Evolutionary conservation across 2,797 vertebrate genomes (phyloP).

Genomic region (Urocyon cinereoargenteus): DNA sequence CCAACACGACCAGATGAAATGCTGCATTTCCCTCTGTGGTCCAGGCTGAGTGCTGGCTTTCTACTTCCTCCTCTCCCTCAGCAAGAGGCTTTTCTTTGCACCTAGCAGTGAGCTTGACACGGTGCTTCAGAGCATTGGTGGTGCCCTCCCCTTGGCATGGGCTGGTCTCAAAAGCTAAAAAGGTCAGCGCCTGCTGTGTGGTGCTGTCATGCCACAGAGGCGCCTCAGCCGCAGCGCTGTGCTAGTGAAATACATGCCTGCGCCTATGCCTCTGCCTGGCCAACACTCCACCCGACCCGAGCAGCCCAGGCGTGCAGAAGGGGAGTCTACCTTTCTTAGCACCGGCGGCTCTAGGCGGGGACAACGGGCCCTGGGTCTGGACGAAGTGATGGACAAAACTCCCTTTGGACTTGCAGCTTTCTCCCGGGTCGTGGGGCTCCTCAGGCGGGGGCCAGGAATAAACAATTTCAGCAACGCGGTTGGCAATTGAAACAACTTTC

Average conservation of each 20-base stretch:
- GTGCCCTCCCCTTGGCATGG: background rate
- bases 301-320: background rate
- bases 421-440: background rate
- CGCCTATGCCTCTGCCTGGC: background rate
- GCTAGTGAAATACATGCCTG: background rate
- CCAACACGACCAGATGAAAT: background rate
- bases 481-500: constrained; percentile 78
- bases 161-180: background rate
- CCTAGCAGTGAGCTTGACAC: background rate
- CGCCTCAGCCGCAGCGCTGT: background rate
- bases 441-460: constrained; percentile 70
- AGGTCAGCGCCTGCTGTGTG: background rate
- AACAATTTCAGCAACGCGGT: constrained; percentile 84
- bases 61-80: background rate
- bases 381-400: rapidly evolving
- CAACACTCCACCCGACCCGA: background rate
- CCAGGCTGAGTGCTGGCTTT: background rate
- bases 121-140: background rate
- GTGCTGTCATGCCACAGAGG: background rate
- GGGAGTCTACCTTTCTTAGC: constrained; percentile 71
- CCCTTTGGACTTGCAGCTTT: background rate
- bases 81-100: background rate
- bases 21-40: background rate
- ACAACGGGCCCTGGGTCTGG: rapidly evolving
- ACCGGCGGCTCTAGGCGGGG: rapidly evolving